These are phyloP conservation scores for Drosophila truncata DNA, from an alignment of 1,140 invertebrate species.

Conservation along the genomic window DNA sequence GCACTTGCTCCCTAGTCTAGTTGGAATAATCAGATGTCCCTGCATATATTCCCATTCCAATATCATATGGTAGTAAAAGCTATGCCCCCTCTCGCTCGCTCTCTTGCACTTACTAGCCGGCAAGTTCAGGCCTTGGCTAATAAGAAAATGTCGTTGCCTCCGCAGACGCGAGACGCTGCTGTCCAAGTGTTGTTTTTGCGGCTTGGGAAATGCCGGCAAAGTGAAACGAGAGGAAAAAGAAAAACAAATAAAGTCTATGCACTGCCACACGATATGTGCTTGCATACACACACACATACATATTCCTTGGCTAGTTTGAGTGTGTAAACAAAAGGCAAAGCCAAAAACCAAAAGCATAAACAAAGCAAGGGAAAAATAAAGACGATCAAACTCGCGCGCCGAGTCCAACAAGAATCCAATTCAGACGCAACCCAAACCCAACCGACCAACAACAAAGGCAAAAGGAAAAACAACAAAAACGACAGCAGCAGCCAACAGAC, in stretches of 20 bases:
- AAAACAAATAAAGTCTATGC: slow-evolving; percentile 55
- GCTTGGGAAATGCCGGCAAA: slow-evolving; percentile 73
- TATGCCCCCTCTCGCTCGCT: background rate
- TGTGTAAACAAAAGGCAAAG: slow-evolving; percentile 56
- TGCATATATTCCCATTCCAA: slow-evolving; percentile 7
- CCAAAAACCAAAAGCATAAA: slow-evolving; percentile 56
- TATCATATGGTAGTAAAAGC: slow-evolving; percentile 28
- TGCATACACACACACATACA: background rate
- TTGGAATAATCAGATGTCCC: slow-evolving; percentile 24
- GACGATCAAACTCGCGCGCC: slow-evolving; percentile 68
- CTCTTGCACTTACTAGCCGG: slow-evolving; percentile 34
- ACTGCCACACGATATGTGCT: slow-evolving; percentile 30
- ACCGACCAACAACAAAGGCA: slow-evolving; percentile 47
- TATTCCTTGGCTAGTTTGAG: slow-evolving; percentile 18
- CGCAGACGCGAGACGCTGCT: slow-evolving; percentile 13
- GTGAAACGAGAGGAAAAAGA: slow-evolving; percentile 24
- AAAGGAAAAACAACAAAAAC: slow-evolving; percentile 22
- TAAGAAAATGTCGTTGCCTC: slow-evolving; percentile 69
- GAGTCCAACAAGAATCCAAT: slow-evolving; percentile 78
- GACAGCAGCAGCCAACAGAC: slow-evolving; percentile 29
- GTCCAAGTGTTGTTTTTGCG: slow-evolving; percentile 32
- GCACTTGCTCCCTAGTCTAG: slow-evolving; percentile 11
- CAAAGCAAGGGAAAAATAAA: slow-evolving; percentile 48
- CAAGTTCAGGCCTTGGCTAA: slow-evolving; percentile 60
- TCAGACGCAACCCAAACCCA: slow-evolving; percentile 63